Conservation (phyloP, 2,888 invertebrate species). For the Pediacus dermestoides region DNA sequence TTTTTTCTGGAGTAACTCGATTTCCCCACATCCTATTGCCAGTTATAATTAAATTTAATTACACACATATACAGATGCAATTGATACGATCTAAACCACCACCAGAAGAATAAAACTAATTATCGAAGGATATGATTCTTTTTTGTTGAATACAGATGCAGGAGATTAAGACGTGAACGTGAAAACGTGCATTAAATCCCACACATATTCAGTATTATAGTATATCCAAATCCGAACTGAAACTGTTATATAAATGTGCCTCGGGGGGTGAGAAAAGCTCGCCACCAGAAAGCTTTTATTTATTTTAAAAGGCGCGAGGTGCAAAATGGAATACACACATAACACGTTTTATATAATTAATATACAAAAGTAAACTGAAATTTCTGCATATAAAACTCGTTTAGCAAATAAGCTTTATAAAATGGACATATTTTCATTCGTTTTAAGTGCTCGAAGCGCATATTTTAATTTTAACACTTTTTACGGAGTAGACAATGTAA, state of each 20-base stretch:
- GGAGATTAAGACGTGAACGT: slow-evolving; percentile 15
- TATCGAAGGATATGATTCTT: slow-evolving; percentile 34
- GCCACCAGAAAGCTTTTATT: not conserved
- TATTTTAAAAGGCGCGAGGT: slow-evolving; percentile 19
- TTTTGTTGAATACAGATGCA: slow-evolving; percentile 5
- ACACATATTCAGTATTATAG: too few relatives aligned
- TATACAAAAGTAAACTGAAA: slow-evolving; percentile 34
- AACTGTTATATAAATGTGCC: too few relatives aligned
- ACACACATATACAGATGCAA: slow-evolving; percentile 30
- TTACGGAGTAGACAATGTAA: slow-evolving; percentile 23
- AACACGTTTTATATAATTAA: slow-evolving; percentile 37
- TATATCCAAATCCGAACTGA: too few relatives aligned
- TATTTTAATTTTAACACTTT: slow-evolving; percentile 28
- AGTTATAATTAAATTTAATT: slow-evolving; percentile 41
- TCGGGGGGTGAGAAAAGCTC: slow-evolving; percentile 9
- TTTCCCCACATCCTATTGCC: slow-evolving; percentile 38
- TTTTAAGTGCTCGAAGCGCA: slow-evolving; percentile 28
- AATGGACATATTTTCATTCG: slow-evolving; percentile 38
- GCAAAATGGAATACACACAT: slow-evolving; percentile 33
- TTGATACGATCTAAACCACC: slow-evolving; percentile 33
- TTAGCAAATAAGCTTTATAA: slow-evolving; percentile 37
- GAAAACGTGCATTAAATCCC: slow-evolving; percentile 12
- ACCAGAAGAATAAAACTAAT: slow-evolving; percentile 35
- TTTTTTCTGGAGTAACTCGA: slow-evolving; percentile 26
- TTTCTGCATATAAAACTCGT: slow-evolving; percentile 38